phyloP scores from a whole-genome alignment of 1,140 invertebrate genomes.

The Eriocheir sinensis region DNA sequence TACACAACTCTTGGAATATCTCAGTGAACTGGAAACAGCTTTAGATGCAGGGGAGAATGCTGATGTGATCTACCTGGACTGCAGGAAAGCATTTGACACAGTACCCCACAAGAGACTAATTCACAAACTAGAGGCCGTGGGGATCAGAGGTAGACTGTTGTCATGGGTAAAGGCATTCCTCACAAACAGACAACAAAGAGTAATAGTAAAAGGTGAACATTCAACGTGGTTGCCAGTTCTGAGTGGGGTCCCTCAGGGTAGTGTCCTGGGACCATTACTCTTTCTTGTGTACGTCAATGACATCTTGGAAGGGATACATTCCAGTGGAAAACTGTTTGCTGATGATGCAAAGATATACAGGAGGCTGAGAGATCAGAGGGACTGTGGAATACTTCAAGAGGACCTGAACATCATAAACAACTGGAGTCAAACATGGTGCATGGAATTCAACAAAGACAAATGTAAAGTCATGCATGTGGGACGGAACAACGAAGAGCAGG shows the following conservation, averaged over 20 bases:
- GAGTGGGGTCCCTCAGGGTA: background rate
- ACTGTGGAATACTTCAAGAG: background rate
- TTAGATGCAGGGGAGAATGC: background rate
- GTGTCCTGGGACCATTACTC: background rate
- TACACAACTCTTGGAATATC: background rate
- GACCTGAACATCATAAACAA: no score
- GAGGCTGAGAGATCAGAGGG: background rate
- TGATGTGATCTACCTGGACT: background rate
- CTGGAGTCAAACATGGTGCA: no score
- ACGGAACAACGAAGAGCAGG: no score
- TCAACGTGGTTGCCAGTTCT: background rate
- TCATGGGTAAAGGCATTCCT: background rate
- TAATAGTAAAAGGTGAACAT: background rate
- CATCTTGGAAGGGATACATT: background rate
- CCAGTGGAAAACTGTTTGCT: background rate
- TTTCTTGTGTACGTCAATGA: background rate
- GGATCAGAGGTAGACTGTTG: background rate
- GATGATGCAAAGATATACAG: constrained; percentile 1
- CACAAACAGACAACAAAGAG: background rate
- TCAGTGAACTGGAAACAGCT: background rate
- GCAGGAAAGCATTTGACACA: no score
- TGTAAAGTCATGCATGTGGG: no score
- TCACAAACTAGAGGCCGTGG: background rate
- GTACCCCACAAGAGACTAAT: no score
- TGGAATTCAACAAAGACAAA: no score